phyloP scores from a whole-genome alignment of 2,797 vertebrate species.

The Macropus fuliginosus region DNA sequence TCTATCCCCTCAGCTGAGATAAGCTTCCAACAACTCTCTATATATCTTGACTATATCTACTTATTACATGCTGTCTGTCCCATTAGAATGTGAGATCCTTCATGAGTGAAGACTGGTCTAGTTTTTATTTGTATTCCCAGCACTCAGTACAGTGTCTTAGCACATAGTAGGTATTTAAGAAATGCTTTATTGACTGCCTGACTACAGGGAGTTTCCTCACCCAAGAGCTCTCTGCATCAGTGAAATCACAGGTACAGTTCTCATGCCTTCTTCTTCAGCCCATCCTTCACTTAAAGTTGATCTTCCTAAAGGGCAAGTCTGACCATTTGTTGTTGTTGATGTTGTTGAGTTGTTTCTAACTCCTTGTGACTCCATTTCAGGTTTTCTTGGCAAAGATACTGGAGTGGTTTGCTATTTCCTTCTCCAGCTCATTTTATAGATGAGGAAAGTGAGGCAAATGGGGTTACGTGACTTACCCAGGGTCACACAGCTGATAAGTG shows the following conservation, averaged over 20 bases:
- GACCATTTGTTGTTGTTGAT: background rate
- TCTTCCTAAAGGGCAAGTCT: background rate
- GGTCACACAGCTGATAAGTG: no score
- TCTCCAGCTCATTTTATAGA: no score
- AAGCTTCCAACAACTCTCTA: background rate
- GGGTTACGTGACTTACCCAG: no score
- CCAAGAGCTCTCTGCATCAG: background rate
- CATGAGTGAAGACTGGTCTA: background rate
- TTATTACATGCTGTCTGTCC: background rate
- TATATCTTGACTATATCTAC: no score
- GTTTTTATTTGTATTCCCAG: background rate
- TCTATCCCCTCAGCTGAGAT: background rate
- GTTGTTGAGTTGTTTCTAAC: background rate
- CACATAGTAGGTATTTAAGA: background rate
- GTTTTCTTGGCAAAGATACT: no score
- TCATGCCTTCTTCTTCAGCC: background rate
- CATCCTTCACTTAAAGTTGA: background rate
- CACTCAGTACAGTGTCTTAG: background rate
- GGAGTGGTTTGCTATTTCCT: no score
- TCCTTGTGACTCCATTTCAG: background rate
- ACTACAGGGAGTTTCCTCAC: no score
- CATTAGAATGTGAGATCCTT: background rate
- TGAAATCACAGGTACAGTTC: background rate
- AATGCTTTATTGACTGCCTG: no score
- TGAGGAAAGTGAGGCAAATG: no score